Conservation (phyloP, 2,888 invertebrate species). For the Syrista parreyssii region DNA sequence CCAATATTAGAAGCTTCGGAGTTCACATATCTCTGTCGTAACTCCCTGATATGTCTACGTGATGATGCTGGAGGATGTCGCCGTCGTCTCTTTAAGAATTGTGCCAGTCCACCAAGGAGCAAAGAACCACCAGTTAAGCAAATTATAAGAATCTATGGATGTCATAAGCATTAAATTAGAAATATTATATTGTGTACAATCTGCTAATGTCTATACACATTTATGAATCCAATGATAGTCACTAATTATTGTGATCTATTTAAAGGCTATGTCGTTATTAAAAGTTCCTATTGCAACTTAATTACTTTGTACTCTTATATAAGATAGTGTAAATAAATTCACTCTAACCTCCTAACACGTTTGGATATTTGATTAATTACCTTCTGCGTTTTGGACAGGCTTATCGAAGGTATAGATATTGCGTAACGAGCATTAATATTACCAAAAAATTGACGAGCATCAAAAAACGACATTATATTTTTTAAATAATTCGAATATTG, state of each 20-base stretch:
- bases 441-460: slow-evolving; percentile 50
- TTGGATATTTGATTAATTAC: slow-evolving; percentile 63
- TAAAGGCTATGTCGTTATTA: background rate
- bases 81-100: slow-evolving; percentile 78
- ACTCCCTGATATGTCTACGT: slow-evolving; percentile 51
- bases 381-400: slow-evolving; percentile 78
- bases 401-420: slow-evolving; percentile 60
- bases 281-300: background rate
- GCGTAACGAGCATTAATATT: slow-evolving; percentile 50
- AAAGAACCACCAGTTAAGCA: slow-evolving; percentile 83
- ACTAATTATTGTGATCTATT: background rate
- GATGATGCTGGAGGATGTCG: slow-evolving; percentile 55
- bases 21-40: slow-evolving; percentile 55
- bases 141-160: slow-evolving; percentile 75
- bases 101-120: slow-evolving; percentile 84
- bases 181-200: slow-evolving; percentile 4
- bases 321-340: slow-evolving; percentile 26
- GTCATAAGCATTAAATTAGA: slow-evolving; percentile 17
- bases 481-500: background rate
- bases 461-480: slow-evolving; percentile 44
- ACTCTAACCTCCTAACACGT: slow-evolving; percentile 32
- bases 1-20: slow-evolving; percentile 60
- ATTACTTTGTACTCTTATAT: slow-evolving; percentile 32
- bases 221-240: slow-evolving; percentile 10
- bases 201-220: slow-evolving; percentile 4